Evolutionary conservation across 2,888 invertebrate species (phyloP).

Genomic region (Campopleginae sp.): DNA sequence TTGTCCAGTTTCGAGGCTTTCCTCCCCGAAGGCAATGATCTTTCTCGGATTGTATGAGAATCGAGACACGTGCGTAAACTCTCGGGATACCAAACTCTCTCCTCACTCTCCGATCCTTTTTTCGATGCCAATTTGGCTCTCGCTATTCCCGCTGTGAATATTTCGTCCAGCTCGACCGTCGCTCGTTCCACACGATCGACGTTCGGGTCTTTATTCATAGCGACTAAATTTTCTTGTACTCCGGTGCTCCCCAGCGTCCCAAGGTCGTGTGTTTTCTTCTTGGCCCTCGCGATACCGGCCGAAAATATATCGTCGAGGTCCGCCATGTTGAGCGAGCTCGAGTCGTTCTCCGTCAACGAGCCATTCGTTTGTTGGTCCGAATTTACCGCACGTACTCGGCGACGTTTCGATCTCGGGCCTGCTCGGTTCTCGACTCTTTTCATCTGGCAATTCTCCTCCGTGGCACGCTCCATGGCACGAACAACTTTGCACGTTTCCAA

Average conservation of each 20-base stretch:
- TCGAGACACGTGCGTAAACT: conserved; percentile 23
- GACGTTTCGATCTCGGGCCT: conserved; percentile 10
- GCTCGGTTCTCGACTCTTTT: neutral
- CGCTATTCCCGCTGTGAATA: conserved; percentile 79
- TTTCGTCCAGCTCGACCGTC: conserved; percentile 75
- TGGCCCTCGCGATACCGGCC: conserved; percentile 66
- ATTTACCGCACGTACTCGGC: neutral
- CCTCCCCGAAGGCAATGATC: conserved; percentile 53
- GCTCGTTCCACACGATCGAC: conserved; percentile 61
- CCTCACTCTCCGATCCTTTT: conserved; percentile 52
- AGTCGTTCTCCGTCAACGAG: neutral
- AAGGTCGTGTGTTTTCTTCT: conserved; percentile 28
- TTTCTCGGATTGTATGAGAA: conserved; percentile 38
- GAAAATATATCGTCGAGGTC: conserved; percentile 79
- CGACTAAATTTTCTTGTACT: neutral
- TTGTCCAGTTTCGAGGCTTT: conserved; percentile 45
- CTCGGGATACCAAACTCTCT: conserved; percentile 10
- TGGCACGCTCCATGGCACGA: neutral
- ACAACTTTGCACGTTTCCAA: neutral
- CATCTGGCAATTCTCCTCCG: neutral
- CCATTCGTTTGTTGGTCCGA: neutral
- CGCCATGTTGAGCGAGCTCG: conserved; percentile 47
- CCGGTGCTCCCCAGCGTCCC: neutral
- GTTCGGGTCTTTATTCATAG: conserved; percentile 27
- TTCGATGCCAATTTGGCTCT: conserved; percentile 71